A percentile compares a stretch with the other conserved stretches of the same genome.
Evolutionary conservation across 2,888 invertebrate species (phyloP).

Genomic region (Dryocosmus kuriphilus): DNA sequence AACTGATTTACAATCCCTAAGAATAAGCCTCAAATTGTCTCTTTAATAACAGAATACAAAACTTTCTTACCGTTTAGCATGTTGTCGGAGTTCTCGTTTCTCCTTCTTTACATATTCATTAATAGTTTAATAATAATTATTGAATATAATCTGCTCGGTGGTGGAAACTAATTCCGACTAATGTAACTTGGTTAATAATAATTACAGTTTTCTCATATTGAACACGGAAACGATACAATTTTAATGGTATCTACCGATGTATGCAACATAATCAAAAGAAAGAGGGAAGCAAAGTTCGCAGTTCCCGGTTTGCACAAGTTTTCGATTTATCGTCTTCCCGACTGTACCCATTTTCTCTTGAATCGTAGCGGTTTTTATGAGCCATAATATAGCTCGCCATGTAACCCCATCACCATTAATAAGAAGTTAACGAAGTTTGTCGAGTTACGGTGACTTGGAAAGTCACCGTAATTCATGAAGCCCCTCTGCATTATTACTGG

Average conservation of each 20-base stretch:
- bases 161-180: neutral
- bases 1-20: no score
- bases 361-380: constrained; percentile 57
- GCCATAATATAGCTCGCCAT: constrained; percentile 46
- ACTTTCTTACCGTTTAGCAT: no score
- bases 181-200: neutral
- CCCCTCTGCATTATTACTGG: constrained; percentile 60
- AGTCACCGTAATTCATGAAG: constrained; percentile 45
- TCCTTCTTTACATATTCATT: no score
- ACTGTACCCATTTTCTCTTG: constrained; percentile 40
- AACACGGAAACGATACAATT: neutral
- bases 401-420: constrained; percentile 62
- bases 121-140: no score
- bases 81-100: no score
- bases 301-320: constrained; percentile 44
- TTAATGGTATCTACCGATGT: neutral
- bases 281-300: neutral
- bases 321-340: constrained; percentile 44
- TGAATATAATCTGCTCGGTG: neutral
- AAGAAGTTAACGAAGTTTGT: constrained; percentile 65
- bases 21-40: no score
- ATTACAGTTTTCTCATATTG: neutral
- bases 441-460: constrained; percentile 43
- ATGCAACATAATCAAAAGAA: neutral
- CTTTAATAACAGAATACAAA: no score